Evolutionary conservation across 2,888 invertebrate genomes (phyloP).

Genomic region (Trachelus tabidus): DNA sequence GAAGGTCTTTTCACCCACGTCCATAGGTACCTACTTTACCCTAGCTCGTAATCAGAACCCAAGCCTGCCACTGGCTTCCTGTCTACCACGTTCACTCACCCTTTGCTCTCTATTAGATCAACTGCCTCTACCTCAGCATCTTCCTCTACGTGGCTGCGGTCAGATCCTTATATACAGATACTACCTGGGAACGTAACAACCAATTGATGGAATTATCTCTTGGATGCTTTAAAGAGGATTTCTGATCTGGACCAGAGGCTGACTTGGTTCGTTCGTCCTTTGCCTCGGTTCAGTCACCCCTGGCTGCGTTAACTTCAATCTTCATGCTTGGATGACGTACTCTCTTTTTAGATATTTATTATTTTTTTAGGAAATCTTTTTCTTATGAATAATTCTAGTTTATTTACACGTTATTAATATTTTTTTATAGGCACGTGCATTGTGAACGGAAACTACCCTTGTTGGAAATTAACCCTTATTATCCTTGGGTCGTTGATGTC

Average conservation of each 20-base stretch:
- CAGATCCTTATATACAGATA: neutral
- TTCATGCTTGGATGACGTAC: neutral
- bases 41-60: constrained; percentile 26
- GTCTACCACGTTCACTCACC: constrained; percentile 8
- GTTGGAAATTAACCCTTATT: neutral
- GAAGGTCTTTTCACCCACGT: constrained; percentile 52
- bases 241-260: neutral
- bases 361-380: neutral
- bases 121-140: neutral
- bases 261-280: neutral
- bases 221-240: neutral
- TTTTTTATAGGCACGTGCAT: neutral
- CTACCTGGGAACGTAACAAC: neutral
- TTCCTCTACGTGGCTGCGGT: constrained; percentile 2
- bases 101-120: neutral
- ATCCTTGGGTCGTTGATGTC: neutral
- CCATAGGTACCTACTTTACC: constrained; percentile 29
- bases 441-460: neutral
- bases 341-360: neutral
- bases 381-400: neutral
- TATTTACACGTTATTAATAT: neutral
- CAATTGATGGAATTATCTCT: neutral
- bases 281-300: neutral
- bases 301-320: neutral
- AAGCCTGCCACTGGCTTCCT: constrained; percentile 5